Evolutionary conservation across 2,797 vertebrate species (phyloP), one percentile per base, ranked within the genome.

Genomic region (Orestias chungarensis): DNA sequence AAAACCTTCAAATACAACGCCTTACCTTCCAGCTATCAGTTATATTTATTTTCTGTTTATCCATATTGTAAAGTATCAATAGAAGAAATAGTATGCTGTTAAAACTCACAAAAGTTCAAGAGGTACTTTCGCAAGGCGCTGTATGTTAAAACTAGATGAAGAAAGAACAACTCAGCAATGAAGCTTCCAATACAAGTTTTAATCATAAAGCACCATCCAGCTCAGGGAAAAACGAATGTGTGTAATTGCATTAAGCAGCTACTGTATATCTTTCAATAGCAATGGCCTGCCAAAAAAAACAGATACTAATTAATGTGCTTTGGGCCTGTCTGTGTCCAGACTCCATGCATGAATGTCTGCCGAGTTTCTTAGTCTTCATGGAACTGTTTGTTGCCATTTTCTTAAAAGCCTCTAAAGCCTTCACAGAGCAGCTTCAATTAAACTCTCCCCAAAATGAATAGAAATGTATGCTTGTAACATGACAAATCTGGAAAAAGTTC

Each of bases 201-300:
- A 23, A 35, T n/a, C 59, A 43, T 47, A 52, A 66, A 14, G 46
- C 42, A 67, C 64, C 3, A n/a, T 70, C 72, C 71, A 55, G 77
- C 70, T 83, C 9, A 67, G 12, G 74, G 76, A 76, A 71, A 73
- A 64, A 71, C 68, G 77, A 55, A 64, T 50, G 52, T 31, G 35
- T 78, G 20, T 61, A 87, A 89, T 75, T 83, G 80, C 78, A 87
- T 89, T 83, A 87, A 75, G 50, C 23, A 54, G 18, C 0, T 42
- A n/a, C n/a, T n/a, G n/a, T n/a, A 27, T 64, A 71, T 29, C 75
- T 87, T 75, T 73, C 79, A 82, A 78, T 71, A 87, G 66, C 43
- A 44, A 42, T 6, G n/a, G 71, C 46, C 66, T 73, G 66, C 57
- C 59, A 78, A 69, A 42, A 69, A 42, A 40, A 69, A 69, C 15